These are phyloP conservation scores for Colistium nudipinnis DNA, from an alignment of 2,113 vertebrate genomes.

Conservation along the genomic window DNA sequence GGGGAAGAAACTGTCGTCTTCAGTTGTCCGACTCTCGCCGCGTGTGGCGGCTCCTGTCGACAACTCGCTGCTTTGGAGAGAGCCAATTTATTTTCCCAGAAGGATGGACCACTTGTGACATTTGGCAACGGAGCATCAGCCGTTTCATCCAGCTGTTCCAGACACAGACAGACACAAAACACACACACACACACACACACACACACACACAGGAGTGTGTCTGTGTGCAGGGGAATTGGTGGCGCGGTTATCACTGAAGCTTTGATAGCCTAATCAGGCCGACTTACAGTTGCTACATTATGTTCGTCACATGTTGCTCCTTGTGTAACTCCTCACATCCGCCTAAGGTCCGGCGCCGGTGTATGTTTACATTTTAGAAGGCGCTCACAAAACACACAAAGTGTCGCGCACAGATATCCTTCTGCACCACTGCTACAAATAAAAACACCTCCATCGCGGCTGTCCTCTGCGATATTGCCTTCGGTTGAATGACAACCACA, in stretches of 20 bases:
- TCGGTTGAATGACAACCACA: conserved; percentile 34
- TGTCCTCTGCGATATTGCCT: conserved; percentile 41
- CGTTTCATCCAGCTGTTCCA: conserved; percentile 72
- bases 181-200: conserved; percentile 15
- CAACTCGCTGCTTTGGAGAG: conserved; percentile 59
- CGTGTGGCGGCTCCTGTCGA: conserved; percentile 69
- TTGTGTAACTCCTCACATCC: conserved; percentile 21
- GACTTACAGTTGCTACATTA: conserved; percentile 44
- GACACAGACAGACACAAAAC: conserved; percentile 30
- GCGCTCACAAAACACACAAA: conserved; percentile 27
- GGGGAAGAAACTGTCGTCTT: conserved; percentile 59
- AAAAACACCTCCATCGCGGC: conserved; percentile 17
- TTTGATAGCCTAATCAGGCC: conserved; percentile 47
- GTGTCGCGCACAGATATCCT: conserved; percentile 18
- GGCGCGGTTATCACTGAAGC: conserved; percentile 13
- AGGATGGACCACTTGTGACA: conserved; percentile 77
- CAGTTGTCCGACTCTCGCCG: conserved; percentile 60
- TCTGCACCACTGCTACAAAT: conserved; percentile 46
- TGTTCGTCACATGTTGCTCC: conserved; percentile 30
- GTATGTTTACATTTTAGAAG: not conserved
- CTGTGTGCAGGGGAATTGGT: conserved; percentile 5
- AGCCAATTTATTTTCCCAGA: conserved; percentile 77
- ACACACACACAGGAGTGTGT: conserved; percentile 15
- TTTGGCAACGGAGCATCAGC: conserved; percentile 68
- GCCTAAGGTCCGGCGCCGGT: not conserved